Evolutionary conservation across 2,888 invertebrate species (phyloP).

Genomic region (Microplitis deprimator): DNA sequence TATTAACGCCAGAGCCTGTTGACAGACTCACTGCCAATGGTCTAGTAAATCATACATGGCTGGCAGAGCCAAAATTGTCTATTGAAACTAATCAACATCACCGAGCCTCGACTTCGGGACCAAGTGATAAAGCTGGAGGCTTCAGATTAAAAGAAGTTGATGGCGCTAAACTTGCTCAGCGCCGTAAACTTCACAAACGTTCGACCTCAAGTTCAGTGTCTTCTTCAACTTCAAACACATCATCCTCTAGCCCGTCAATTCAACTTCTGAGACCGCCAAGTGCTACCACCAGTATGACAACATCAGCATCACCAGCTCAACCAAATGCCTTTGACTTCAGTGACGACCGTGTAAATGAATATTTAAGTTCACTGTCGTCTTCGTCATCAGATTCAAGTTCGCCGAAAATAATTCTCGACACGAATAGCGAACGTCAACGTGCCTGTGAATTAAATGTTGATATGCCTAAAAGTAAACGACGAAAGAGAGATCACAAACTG

Average conservation of each 20-base stretch:
- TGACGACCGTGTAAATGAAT: constrained; percentile 72
- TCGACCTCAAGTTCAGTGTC: constrained; percentile 71
- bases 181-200: constrained; percentile 77
- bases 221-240: constrained; percentile 71
- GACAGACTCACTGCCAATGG: constrained; percentile 80
- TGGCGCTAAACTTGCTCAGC: constrained; percentile 80
- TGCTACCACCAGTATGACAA: constrained; percentile 48
- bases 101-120: constrained; percentile 69
- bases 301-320: constrained; percentile 62
- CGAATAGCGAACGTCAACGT: constrained; percentile 21
- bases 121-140: constrained; percentile 80
- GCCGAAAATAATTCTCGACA: constrained; percentile 48
- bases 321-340: constrained; percentile 71
- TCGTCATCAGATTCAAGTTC: constrained; percentile 67
- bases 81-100: neutral
- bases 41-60: constrained; percentile 80
- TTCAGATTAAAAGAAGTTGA: constrained; percentile 82
- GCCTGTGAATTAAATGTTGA: constrained; percentile 39
- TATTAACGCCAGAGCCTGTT: constrained; percentile 85
- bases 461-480: constrained; percentile 50
- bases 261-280: constrained; percentile 58
- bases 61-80: constrained; percentile 65
- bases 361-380: constrained; percentile 72
- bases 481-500: constrained; percentile 47
- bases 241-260: constrained; percentile 59